Percentiles rank a stretch among this genome's conserved stretches.
Evolutionary conservation across 1,140 invertebrate species (phyloP).

Genomic region (Drosophila pectinifera): DNA sequence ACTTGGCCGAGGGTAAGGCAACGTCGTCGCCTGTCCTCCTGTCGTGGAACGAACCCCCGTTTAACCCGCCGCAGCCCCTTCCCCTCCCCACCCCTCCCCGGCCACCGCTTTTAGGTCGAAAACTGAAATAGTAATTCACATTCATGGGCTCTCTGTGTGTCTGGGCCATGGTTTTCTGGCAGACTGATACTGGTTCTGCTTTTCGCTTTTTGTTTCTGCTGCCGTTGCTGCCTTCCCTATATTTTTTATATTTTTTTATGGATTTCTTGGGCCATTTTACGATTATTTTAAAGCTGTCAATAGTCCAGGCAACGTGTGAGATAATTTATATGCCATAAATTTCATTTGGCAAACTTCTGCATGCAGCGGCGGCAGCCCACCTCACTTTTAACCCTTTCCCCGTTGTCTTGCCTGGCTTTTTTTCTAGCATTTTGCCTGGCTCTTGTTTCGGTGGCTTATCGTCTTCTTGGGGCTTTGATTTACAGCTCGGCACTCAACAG

Average conservation of each 20-base stretch:
- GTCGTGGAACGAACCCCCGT: constrained; percentile 2
- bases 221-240: constrained; percentile 2
- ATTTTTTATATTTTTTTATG: constrained; percentile 64
- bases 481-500: constrained; percentile 69
- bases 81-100: neutral
- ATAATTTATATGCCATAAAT: constrained; percentile 84
- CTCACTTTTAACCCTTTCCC: constrained; percentile 15
- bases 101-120: constrained; percentile 64
- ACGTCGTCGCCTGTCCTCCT: constrained; percentile 70
- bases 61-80: neutral
- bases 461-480: constrained; percentile 76
- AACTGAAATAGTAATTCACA: constrained; percentile 81
- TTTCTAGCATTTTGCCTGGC: constrained; percentile 46
- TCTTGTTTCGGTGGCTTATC: constrained; percentile 77
- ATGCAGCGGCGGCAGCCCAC: neutral
- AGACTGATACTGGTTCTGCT: constrained; percentile 47
- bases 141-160: constrained; percentile 65
- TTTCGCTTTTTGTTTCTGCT: constrained; percentile 51
- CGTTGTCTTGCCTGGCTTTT: constrained; percentile 21
- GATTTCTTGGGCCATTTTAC: constrained; percentile 80
- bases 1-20: constrained; percentile 52
- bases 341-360: constrained; percentile 70
- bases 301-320: constrained; percentile 78
- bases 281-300: constrained; percentile 84
- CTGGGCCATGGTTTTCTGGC: constrained; percentile 38